Percentiles rank a stretch among this genome's conserved stretches.
Evolutionary conservation across 2,888 invertebrate genomes (phyloP).

Genomic region (Parascotia fuliginaria): DNA sequence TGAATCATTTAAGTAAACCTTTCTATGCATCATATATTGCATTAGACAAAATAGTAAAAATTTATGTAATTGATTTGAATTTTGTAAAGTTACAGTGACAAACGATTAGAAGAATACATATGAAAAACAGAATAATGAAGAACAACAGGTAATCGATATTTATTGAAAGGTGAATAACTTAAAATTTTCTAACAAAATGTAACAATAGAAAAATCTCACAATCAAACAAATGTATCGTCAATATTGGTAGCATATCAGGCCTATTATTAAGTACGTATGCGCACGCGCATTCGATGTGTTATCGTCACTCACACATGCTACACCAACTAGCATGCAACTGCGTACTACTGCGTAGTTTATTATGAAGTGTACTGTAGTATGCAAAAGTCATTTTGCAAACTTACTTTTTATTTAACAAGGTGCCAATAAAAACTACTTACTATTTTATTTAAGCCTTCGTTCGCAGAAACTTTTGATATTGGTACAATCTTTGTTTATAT

Average conservation of each 20-base stretch:
- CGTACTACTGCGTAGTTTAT: conserved; percentile 78
- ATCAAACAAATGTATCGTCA: conserved; percentile 32
- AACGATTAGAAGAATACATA: too few species aligned
- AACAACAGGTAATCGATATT: neutral
- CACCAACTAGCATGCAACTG: conserved; percentile 64
- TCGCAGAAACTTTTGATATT: neutral
- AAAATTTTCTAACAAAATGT: neutral
- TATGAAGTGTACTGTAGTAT: conserved; percentile 58
- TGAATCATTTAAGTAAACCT: too few species aligned
- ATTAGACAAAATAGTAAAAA: too few species aligned
- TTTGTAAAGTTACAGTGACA: too few species aligned
- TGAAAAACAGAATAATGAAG: too few species aligned
- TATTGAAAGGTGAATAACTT: neutral
- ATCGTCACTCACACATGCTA: conserved; percentile 52
- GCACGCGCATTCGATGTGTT: conserved; percentile 54
- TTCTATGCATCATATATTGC: too few species aligned
- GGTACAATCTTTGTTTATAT: neutral
- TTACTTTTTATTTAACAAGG: conserved; percentile 28
- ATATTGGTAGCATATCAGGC: conserved; percentile 45
- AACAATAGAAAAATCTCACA: conserved; percentile 1
- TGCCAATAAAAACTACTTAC: conserved; percentile 22
- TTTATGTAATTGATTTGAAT: too few species aligned
- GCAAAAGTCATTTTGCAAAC: conserved; percentile 43
- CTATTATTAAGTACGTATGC: conserved; percentile 59
- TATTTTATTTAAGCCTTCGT: neutral